A percentile compares a stretch with the other conserved stretches of the same genome.
Evolutionary conservation across 2,888 invertebrate species (phyloP).

Genomic region (Leptothorax acervorum): DNA sequence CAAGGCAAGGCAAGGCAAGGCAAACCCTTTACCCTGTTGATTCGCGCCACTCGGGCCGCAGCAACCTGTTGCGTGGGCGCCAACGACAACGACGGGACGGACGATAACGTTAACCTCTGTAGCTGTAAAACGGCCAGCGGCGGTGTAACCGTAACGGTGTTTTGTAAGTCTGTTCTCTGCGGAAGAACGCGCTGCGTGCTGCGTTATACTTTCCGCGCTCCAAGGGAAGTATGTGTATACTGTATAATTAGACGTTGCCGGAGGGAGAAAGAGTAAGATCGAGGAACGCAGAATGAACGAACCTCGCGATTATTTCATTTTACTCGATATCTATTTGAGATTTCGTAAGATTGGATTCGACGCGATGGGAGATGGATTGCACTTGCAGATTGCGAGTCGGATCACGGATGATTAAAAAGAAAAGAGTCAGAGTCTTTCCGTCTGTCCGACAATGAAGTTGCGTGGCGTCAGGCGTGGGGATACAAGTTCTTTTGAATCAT

Average conservation of each 20-base stretch:
- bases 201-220: background rate
- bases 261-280: background rate
- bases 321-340: background rate
- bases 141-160: no score
- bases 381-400: background rate
- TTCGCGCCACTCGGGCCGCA: slow-evolving; percentile 56
- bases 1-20: background rate
- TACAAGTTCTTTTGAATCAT: background rate
- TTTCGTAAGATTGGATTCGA: background rate
- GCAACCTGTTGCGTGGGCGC: slow-evolving; percentile 72
- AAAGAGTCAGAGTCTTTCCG: no score
- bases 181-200: background rate
- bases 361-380: background rate
- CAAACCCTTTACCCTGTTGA: slow-evolving; percentile 37
- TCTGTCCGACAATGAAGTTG: no score
- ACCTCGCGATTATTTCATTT: background rate
- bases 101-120: no score
- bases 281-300: no score
- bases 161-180: background rate
- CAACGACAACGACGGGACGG: background rate
- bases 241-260: background rate
- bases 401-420: background rate
- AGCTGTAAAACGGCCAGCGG: no score
- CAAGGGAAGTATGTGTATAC: background rate
- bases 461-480: background rate